Conservation (phyloP, 2,797 vertebrate species). For the Siniperca undulata region DNA sequence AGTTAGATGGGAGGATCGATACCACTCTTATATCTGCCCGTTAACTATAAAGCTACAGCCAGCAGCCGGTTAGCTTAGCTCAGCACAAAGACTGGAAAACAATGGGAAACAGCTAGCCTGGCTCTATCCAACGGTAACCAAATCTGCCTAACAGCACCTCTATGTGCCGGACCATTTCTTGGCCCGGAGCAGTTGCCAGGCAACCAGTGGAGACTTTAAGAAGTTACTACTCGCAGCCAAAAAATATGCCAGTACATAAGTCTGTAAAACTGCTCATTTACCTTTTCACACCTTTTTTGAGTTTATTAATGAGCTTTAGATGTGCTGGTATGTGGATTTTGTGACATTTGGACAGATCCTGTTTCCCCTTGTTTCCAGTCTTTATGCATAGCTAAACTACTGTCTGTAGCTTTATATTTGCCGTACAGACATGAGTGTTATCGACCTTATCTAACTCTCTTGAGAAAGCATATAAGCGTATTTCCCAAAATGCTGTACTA, state of each 20-base stretch:
- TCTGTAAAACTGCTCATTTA: background rate
- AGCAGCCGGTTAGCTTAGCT: background rate
- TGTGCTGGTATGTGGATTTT: background rate
- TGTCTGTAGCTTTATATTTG: background rate
- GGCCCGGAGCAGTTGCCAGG: background rate
- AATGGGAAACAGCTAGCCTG: background rate
- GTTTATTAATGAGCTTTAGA: background rate
- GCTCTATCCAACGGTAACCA: background rate
- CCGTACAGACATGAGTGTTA: no score
- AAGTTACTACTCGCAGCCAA: background rate
- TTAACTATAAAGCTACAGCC: background rate
- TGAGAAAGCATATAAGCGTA: background rate
- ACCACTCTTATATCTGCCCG: background rate
- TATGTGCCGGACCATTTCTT: background rate
- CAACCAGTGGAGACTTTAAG: background rate
- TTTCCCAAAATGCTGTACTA: background rate
- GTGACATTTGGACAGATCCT: background rate
- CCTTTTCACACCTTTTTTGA: background rate
- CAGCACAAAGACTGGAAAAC: background rate
- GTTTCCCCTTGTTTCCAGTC: background rate
- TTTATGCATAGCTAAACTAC: background rate
- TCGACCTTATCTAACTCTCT: background rate
- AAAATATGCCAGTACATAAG: background rate
- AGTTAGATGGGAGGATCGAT: background rate
- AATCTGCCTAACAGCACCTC: background rate